Evolutionary conservation across 2,888 invertebrate species (phyloP), one percentile per base, ranked within the genome.

Genomic region (Sarcophaga rosellei): DNA sequence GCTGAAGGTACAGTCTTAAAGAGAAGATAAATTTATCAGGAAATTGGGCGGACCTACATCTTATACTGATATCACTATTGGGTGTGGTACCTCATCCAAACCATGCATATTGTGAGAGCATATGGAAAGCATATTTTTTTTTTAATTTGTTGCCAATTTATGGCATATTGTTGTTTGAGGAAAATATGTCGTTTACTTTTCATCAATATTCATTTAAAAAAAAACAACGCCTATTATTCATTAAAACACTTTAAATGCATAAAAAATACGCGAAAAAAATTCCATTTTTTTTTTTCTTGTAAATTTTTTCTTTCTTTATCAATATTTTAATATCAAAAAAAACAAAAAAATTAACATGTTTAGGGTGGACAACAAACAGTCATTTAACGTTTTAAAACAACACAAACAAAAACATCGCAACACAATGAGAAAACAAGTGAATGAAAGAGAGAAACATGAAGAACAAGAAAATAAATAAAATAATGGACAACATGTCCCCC

Each of bases 331-430:
- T 59, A 74, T 72, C 76, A 69, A 77, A 81, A 10, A 53, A 35
- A 57, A 20, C 44, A 35, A 78, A 63, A 44, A 63, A 59, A 47
- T 68, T 69, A 62, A 79, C 70, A 72, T 82, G 79, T 80, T 82
- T 68, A 59, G 86, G 86, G 86, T 75, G 86, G 86, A 86, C 86
- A 82, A 80, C 76, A 82, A 83, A 62, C 45, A 57, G 63, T n/a
- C 82, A 79, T 25, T 82, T 85, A 85, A 65, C 66, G 73, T 68
- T 73, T 47, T 47, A 63, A 66, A 76, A 81, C 66, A 61, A 73
- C 63, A 65, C 11, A 68, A 72, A 77, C 17, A 21, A 74, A 59
- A 8, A 35, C 35, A 35, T 35, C 35, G 1, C 35, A 8, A 35
- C 8, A 35, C 35, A 10, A 10, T 15, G 53, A 17, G 12, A 17